Evolutionary conservation across 1,140 invertebrate species (phyloP), one percentile per base, ranked within the genome.

Genomic region (Physella acuta): DNA sequence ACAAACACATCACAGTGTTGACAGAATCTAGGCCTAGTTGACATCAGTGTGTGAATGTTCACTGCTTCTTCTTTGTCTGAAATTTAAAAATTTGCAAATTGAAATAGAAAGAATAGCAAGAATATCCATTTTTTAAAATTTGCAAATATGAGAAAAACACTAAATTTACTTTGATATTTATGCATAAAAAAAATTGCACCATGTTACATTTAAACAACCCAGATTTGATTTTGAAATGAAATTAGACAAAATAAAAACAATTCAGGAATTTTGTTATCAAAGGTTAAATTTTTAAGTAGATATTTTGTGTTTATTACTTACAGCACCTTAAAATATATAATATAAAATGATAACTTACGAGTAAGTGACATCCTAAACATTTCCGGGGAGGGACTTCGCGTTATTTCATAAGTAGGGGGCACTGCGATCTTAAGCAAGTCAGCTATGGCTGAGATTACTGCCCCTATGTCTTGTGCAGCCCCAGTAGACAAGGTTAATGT

Each of bases 1-100:
- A 96, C 93, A 17, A 94, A 91, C 58, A 94, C 91, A 81, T 95
- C 93, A 85, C 94, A 97, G 79, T 94, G 92, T 36, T 91, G 88
- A 84, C 95, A 97, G 83, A 95, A 95, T 80, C 93, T 94, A 0
- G 92, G 92, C 52, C 93, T 92, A 26, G 85, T 81, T 81, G 94
- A 94, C 20, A 96, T 85, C 76, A 96, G 92, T 76, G 91, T 93
- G 83, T 95, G 93, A 74, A 96, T 93, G 82, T 95, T 93, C 68
- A 84, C 78, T 26, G 79, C 81, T 63, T 84, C 79, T 70, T 86
- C 85, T 76, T 84, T 82, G 65, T 84, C 85, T 86, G 71, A 31
- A n/a, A n/a, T n/a, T n/a, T n/a, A n/a, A n/a, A n/a, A n/a, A n/a
- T n/a, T n/a, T n/a, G n/a, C n/a, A n/a, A n/a, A n/a, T n/a, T n/a